phyloP scores from a whole-genome alignment of 2,797 vertebrate genomes.

The Artibeus jamaicensis region DNA sequence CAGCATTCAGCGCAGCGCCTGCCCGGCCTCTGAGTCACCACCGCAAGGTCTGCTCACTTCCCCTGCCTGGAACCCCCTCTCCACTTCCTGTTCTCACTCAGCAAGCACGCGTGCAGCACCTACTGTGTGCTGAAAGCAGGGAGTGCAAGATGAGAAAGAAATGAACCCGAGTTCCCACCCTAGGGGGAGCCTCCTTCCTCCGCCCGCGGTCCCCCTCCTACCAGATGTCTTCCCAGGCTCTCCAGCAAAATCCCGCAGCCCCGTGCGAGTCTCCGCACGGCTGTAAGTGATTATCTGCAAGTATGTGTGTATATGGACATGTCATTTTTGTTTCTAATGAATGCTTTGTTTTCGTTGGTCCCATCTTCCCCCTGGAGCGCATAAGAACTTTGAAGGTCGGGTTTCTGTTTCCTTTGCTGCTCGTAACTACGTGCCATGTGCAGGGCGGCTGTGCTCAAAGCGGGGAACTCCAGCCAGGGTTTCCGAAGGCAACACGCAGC shows the following conservation, averaged over 20 bases:
- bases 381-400: conserved; percentile 29
- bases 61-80: neutral
- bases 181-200: neutral
- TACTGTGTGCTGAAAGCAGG: neutral
- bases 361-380: conserved; percentile 41
- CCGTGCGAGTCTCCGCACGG: neutral
- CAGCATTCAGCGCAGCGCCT: neutral
- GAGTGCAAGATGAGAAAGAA: neutral
- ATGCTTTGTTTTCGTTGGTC: conserved; percentile 56
- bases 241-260: neutral
- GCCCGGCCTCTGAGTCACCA: conserved; percentile 32
- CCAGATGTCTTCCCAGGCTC: neutral
- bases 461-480: neutral
- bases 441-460: neutral
- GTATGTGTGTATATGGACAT: conserved; percentile 16
- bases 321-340: conserved; percentile 57
- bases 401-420: conserved; percentile 28
- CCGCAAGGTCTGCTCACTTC: neutral
- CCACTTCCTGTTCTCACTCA: neutral
- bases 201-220: neutral
- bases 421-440: neutral
- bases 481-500: neutral
- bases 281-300: conserved; percentile 65
- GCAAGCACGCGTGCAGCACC: neutral
- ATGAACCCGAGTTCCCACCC: neutral